Conservation (phyloP, 2,113 vertebrate genomes). For the Lasiurus borealis region DNA sequence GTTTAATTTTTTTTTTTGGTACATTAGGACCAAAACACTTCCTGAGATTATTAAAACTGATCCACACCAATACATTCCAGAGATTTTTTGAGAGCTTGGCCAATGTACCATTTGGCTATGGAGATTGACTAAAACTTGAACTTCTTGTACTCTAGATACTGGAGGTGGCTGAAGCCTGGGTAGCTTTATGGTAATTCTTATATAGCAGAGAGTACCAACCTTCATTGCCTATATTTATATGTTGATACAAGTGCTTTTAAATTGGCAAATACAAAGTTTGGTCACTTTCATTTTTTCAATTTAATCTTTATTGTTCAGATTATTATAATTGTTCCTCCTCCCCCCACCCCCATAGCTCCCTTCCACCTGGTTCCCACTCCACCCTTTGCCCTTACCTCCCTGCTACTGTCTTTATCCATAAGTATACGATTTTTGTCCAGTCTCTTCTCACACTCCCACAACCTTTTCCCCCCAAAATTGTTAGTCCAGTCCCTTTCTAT, state of each 20-base stretch:
- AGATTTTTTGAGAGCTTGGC: neutral
- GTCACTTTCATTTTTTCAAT: neutral
- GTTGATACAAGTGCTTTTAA: neutral
- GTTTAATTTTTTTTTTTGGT: conserved; percentile 15
- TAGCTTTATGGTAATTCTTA: neutral
- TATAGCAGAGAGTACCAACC: neutral
- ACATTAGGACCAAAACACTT: neutral
- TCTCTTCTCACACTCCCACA: no score
- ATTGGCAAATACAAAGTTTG: neutral
- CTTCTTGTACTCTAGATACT: neutral
- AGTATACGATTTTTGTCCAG: no score
- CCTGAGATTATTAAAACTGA: neutral
- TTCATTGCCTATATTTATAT: neutral
- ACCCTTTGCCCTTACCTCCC: no score
- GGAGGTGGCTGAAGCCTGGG: neutral
- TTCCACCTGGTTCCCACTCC: no score
- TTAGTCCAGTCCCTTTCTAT: no score
- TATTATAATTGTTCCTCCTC: no score
- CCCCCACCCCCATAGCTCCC: no score
- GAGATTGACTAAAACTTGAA: neutral
- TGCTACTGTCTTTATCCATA: no score
- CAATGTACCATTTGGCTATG: neutral
- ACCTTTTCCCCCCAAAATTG: no score
- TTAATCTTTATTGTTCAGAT: no score
- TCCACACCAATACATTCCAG: neutral